Base-by-base conservation (phyloP, 2,113 vertebrate genomes). In the Silurus glanis region DNA sequence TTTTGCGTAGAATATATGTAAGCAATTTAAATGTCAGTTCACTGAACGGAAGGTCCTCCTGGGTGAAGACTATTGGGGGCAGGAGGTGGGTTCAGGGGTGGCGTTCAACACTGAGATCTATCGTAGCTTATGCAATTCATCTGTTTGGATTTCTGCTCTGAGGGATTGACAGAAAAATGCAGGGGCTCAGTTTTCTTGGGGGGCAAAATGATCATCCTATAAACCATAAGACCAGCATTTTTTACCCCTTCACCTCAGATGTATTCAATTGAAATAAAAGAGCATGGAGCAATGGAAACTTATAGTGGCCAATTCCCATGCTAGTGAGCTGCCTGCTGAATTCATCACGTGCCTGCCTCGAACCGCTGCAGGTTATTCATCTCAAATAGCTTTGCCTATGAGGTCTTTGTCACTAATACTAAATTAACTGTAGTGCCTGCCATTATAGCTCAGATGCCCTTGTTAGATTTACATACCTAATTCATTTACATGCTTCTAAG, bases 21-120 rank as follows among this genome's bases (percentile, higher is more conserved):
- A 76, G 17, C 45, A 2, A 67, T 85, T 88, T 76, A 82, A 82
- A 71, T 79, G 62, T 14, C 47, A 53, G 16, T 83, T 82, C 17
- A 62, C 64, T 62, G 80, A 82, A 76, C 28, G 75, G 53, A 84
- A 62, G 55, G 49, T 66, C 49, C 75, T 71, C 71, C 58, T 53
- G 69, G 59, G 75, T 51, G 71, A 71, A 69, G 82, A 49, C 23
- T 21, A 37, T 1, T 1, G 83, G n/a, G 23, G 19, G 14, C 5
- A 37, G 66, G 56, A 62, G 55, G 17, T 5, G 25, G 13, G 55
- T 58, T 6, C 4, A 14, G 69, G 10, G 83, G 55, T 21, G 75
- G 80, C 89, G 83, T 86, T 82, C 69, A 55, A 69, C 47, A 53
- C 62, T 83, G 56, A 76, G 83, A 64, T 85, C 71, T 86, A 89